Conservation (phyloP, 1,140 invertebrate species). For the Lucilia cuprina region DNA sequence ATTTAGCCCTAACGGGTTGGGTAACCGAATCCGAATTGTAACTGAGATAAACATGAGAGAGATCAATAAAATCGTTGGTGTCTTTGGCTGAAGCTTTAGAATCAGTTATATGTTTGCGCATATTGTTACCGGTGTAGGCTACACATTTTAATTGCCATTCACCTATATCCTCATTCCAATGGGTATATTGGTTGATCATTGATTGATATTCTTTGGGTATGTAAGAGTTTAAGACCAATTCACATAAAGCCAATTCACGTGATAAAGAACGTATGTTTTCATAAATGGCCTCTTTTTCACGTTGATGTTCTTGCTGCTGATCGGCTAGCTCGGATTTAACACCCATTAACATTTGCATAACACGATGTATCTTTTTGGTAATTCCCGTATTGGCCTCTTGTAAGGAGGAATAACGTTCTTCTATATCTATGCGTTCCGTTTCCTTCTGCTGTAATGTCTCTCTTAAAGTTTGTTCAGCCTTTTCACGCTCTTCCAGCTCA, state of each 20-base stretch:
- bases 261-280: slow-evolving; percentile 90
- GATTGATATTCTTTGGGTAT: slow-evolving; percentile 94
- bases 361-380: slow-evolving; percentile 91
- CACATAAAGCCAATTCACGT: slow-evolving; percentile 90
- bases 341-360: slow-evolving; percentile 80
- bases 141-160: slow-evolving; percentile 98
- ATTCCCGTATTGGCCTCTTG: slow-evolving; percentile 93
- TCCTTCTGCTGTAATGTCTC: slow-evolving; percentile 87
- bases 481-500: slow-evolving; percentile 85
- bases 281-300: slow-evolving; percentile 94
- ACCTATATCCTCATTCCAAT: slow-evolving; percentile 98
- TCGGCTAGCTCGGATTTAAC: slow-evolving; percentile 88
- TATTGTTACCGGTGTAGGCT: slow-evolving; percentile 99
- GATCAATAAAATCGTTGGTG: slow-evolving; percentile 55
- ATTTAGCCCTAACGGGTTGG: slow-evolving; percentile 55
- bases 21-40: slow-evolving; percentile 58
- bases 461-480: slow-evolving; percentile 83
- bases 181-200: slow-evolving; percentile 89
- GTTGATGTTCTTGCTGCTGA: slow-evolving; percentile 91
- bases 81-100: slow-evolving; percentile 54
- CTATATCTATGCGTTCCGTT: slow-evolving; percentile 90
- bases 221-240: slow-evolving; percentile 84
- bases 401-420: slow-evolving; percentile 92
- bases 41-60: slow-evolving; percentile 61
- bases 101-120: slow-evolving; percentile 74